phyloP scores from a whole-genome alignment of 2,113 vertebrate genomes.

The Opisthocomus hoazin region DNA sequence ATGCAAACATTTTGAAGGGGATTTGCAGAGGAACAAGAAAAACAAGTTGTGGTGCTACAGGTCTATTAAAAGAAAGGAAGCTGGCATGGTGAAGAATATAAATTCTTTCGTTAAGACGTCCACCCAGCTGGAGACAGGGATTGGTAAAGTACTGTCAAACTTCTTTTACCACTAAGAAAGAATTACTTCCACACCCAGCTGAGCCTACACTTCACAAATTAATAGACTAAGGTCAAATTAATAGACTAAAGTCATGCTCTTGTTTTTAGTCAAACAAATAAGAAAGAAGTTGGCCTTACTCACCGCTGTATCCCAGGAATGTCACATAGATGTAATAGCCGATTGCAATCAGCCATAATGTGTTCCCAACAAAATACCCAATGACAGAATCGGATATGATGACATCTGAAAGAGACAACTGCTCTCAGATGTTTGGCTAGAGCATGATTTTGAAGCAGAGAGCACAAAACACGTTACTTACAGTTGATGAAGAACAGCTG shows the following conservation, averaged over 20 bases:
- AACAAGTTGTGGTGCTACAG: background rate
- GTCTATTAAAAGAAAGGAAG: background rate
- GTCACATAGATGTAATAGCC: conserved; percentile 97
- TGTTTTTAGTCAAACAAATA: background rate
- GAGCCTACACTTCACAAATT: background rate
- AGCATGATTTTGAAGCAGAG: background rate
- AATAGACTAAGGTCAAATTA: background rate
- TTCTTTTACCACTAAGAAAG: background rate
- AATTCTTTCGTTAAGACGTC: background rate
- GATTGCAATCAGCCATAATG: conserved; percentile 90
- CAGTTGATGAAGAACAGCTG: conserved; percentile 98
- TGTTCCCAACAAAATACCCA: conserved; percentile 85
- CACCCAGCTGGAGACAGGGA: background rate
- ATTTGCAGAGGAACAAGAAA: background rate
- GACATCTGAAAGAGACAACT: conserved; percentile 79
- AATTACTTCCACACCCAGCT: background rate
- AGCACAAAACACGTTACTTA: conserved; percentile 70
- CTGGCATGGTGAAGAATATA: background rate
- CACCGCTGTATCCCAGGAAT: conserved; percentile 96
- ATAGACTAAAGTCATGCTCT: background rate
- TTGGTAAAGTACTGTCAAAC: background rate
- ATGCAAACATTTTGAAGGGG: background rate
- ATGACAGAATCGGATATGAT: conserved; percentile 82
- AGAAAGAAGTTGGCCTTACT: conserved; percentile 25
- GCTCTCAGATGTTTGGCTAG: background rate